A percentile compares a stretch with the other conserved stretches of the same genome.
These are phyloP conservation scores for Tetranychus urticae DNA, from an alignment of 1,140 invertebrate genomes.

Conservation along the genomic window DNA sequence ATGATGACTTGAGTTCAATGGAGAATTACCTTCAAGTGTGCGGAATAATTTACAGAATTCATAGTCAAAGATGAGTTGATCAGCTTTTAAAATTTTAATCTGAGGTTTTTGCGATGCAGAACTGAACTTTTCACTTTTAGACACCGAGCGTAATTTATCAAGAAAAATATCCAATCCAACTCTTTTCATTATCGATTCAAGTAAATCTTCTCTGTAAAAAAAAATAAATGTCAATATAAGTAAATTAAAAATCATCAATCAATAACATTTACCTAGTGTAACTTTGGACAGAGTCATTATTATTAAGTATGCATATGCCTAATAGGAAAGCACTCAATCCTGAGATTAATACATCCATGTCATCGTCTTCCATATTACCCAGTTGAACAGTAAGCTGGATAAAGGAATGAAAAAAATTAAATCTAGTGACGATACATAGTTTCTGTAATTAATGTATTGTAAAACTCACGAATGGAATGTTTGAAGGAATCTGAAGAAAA, in stretches of 20 bases:
- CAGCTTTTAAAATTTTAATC: conserved; percentile 41
- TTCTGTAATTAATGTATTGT: too few species aligned
- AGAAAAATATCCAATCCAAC: conserved; percentile 74
- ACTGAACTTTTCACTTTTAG: conserved; percentile 69
- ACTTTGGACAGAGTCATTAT: conserved; percentile 55
- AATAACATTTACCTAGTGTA: conserved; percentile 27
- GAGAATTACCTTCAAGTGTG: conserved; percentile 16
- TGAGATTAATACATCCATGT: conserved; percentile 60
- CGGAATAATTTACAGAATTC: conserved; percentile 80
- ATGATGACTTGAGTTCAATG: too few species aligned
- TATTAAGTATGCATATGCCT: conserved; percentile 73
- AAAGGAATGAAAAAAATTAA: too few species aligned
- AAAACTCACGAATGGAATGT: conserved; percentile 38
- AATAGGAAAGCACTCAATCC: conserved; percentile 83
- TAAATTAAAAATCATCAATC: too few species aligned
- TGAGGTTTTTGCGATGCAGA: conserved; percentile 80
- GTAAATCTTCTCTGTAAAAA: conserved; percentile 33
- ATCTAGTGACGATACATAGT: too few species aligned
- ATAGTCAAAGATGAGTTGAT: conserved; percentile 71
- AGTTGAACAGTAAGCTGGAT: neutral
- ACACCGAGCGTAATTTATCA: conserved; percentile 59
- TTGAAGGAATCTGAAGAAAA: conserved; percentile 58
- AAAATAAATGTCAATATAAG: too few species aligned
- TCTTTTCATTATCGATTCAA: conserved; percentile 52
- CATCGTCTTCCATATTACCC: conserved; percentile 43